Base-by-base conservation (phyloP, 2,797 vertebrate species). In the Microctenopoma steveboyesi region DNA sequence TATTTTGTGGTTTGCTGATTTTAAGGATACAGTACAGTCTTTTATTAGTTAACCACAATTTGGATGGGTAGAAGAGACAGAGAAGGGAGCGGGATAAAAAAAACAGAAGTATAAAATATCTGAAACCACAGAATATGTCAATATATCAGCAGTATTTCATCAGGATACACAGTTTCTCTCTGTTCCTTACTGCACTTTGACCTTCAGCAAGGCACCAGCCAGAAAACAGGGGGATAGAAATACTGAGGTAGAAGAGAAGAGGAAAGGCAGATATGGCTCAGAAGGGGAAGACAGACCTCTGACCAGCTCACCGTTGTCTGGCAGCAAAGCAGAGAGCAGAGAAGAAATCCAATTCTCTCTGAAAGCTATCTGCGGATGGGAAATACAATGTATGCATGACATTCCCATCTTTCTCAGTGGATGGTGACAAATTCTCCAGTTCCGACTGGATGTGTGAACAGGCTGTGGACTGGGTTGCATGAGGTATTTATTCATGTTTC, bases 221-320 rank as follows among this genome's bases (percentile, higher is more conserved):
- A 9, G 63, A 71, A 71, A 70, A 58, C 11, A 14, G 43, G 33
- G 33, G 39, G 16, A 30, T 25, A 37, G 46, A 51, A 16, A 45
- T 54, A 16, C 11, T 35, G 60, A 53, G 46, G 11, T 45, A 2
- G 16, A 61, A 37, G 39, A 68, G 68, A 28, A 69, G 54, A 72
- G 66, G 50, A 62, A 61, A 72, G 74, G 49, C 58, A 72, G 76
- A 81, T 78, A 71, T 56, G 13, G 49, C 33, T 72, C 43, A 49
- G 64, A 69, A 72, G 54, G 68, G 81, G 59, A 48, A 66, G 61
- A 35, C 43, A 40, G 68, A 79, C 73, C 71, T 86, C 69, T 85
- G 72, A 71, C 76, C 74, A 57, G 39, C 46, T 57, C 57, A 22
- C 70, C 71, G 60, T 63, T 79, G 71, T 79, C 42, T 83, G 35